Base-by-base conservation (phyloP, 1,140 invertebrate genomes). In the Proctacanthus coquilletti region DNA sequence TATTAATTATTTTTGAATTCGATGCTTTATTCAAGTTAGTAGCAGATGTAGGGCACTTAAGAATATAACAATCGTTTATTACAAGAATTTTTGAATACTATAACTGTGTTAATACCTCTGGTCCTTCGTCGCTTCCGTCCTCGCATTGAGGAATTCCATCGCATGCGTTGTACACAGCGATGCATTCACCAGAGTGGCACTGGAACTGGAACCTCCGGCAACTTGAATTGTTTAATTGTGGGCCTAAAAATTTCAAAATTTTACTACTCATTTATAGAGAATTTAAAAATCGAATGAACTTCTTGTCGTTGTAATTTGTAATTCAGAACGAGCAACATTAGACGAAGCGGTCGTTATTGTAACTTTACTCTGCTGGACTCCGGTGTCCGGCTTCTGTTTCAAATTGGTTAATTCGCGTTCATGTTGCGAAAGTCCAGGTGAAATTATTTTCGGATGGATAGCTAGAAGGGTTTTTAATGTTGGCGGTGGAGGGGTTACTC, bases 131-230 rank as follows among this genome's bases (percentile, higher is more conserved):
- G 56, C 84, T 88, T 40, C 75, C 85, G 67, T 96, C 91, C 3
- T 79, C 67, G 64, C 92, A 96, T 59, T 96, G 88, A 9, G 84
- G 77, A 39, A 94, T 86, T 19, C 88, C 89, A 65, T 97, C 87
- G 53, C 93, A 97, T 3, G 84, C 84, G 59, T 96, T 93, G 58
- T 95, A 94, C 45, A 91, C 51, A 11, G 87, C 88, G 45, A 97
- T 92, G 52, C 92, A 97, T 55, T 95, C 91, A 18, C 76, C 74
- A 18, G 76, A 78, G 39, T 77, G 74, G 51, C 89, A 94, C 56
- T 83, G 75, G 53, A 91, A 93, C 57, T 94, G 85, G 60, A 83
- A 84, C 33, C 77, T 68, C 43, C 74, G 80, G 60, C 84, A 88
- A 37, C 68, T 60, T 47, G 49, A 35, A 38, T 38, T 40, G 43